Conservation (phyloP, 2,888 invertebrate species). For the Aleiodes leptofemur region DNA sequence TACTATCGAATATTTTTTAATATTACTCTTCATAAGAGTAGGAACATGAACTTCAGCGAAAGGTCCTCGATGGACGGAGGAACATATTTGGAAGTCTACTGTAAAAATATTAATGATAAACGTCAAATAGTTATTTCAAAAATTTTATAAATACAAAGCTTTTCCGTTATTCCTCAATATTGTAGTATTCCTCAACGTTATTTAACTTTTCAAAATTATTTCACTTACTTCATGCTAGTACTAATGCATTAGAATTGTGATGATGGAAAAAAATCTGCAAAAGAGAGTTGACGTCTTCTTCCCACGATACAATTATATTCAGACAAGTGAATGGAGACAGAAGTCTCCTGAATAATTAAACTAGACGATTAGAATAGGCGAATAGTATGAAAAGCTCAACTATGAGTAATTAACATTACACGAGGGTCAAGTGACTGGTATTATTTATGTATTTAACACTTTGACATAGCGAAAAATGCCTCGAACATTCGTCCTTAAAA, state of each 20-base stretch:
- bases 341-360: constrained; percentile 7
- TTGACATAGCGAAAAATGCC: no score
- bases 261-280: background rate
- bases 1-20: no score
- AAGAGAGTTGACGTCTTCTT: background rate
- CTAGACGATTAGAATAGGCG: constrained; percentile 2
- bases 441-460: background rate
- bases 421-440: background rate
- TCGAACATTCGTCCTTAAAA: no score
- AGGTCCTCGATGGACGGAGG: no score
- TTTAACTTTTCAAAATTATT: background rate
- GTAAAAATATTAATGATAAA: no score
- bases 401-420: constrained; percentile 19
- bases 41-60: no score
- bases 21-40: no score
- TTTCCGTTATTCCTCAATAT: no score
- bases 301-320: constrained; percentile 6
- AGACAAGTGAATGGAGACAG: constrained; percentile 11
- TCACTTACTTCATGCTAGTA: background rate
- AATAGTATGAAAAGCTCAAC: constrained; percentile 5
- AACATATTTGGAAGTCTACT: no score
- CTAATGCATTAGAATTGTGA: background rate
- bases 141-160: no score
- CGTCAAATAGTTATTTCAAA: no score
- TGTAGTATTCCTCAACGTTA: background rate